Evolutionary conservation across 2,113 vertebrate species (phyloP), one percentile per base, ranked within the genome.

Genomic region (Mystacornis crossleyi): DNA sequence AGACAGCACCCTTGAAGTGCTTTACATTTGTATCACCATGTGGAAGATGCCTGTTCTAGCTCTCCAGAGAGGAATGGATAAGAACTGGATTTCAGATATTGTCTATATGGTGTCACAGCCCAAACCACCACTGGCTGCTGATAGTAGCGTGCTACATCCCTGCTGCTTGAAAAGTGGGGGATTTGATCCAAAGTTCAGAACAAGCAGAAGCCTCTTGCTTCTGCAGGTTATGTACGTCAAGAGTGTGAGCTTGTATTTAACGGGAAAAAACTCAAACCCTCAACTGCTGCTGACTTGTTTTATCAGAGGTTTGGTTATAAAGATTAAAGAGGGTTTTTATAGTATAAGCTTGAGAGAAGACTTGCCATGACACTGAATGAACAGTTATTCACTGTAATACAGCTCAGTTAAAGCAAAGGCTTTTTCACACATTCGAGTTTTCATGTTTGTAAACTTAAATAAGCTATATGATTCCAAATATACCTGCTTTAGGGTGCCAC

Each of bases 111-210:
- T 81, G n/a, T 74, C 38, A 29, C 47, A 54, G 34, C 36, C 55
- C 71, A 67, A 91, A 8, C 34, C 4, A 3, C 16, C 29, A 14
- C 18, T 85, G 53, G 33, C 19, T 6, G 8, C 50, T 88, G 38
- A 38, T 20, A 58, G 74, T n/a, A 55, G 24, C n/a, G 15, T 90
- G 34, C 25, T 17, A 10, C 24, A 17, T 54, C 38, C 38, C 34
- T 2, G 3, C 28, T 2, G 3, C 21, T 60, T 11, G 2, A 34
- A 45, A 65, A 81, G 18, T 3, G 2, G 9, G 18, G 5, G 7
- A 12, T 93, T 89, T 38, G 5, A 34, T 92, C 23, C 16, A 40
- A 26, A 88, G 54, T 38, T 53, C n/a, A 73, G 31, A 73, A 29
- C 36, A 11, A 51, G 6, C 14, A 54, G 29, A 94, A 86, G 4